Conservation (phyloP, 2,888 invertebrate genomes). For the Frankliniella intonsa region DNA sequence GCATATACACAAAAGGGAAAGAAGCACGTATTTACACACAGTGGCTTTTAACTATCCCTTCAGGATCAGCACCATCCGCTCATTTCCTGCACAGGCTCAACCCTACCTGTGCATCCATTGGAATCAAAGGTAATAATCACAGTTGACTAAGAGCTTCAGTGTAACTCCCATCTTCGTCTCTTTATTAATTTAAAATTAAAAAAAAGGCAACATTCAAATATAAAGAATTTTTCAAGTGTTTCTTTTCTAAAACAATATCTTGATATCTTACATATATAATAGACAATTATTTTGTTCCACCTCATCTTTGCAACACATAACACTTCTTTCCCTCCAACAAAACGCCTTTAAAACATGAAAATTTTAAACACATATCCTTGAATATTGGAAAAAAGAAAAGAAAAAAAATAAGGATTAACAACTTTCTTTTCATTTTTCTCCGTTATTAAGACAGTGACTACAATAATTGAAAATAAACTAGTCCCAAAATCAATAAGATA, state of each 20-base stretch:
- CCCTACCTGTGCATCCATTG: neutral
- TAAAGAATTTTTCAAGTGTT: neutral
- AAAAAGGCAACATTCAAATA: neutral
- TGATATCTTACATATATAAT: neutral
- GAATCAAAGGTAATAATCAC: constrained; percentile 9
- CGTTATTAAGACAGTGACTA: neutral
- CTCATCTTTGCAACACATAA: neutral
- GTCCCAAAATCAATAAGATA: too few species aligned
- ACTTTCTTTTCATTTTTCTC: neutral
- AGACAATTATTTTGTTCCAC: neutral
- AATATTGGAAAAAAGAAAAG: too few species aligned
- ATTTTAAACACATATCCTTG: neutral
- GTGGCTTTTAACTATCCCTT: too few species aligned
- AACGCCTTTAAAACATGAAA: neutral
- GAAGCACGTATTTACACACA: too few species aligned
- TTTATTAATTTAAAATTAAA: neutral
- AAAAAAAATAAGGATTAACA: too few species aligned
- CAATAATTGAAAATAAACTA: too few species aligned
- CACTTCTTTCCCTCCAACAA: neutral
- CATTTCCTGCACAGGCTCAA: too few species aligned
- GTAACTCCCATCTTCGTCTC: neutral
- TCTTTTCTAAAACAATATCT: neutral
- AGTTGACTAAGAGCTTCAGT: neutral
- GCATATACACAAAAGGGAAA: neutral
- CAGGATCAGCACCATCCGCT: too few species aligned